These are phyloP conservation scores for Nephrotoma guestfalica DNA, from an alignment of 2,888 invertebrate species.

Conservation along the genomic window DNA sequence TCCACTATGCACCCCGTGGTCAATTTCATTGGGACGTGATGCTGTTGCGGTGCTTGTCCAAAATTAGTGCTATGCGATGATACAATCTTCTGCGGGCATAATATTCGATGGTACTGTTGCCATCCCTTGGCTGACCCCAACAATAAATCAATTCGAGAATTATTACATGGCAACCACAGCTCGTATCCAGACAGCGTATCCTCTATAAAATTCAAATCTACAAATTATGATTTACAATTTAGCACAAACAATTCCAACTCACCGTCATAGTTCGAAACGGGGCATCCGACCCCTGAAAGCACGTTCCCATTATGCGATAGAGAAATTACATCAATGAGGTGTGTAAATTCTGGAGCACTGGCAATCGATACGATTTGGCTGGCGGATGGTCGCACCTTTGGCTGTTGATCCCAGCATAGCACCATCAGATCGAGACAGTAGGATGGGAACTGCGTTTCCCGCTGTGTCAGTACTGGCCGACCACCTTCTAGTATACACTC, in stretches of 20 bases:
- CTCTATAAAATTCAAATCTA: slow-evolving; percentile 23
- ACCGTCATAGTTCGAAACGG: slow-evolving; percentile 36
- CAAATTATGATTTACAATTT: neutral
- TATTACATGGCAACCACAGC: slow-evolving; percentile 59
- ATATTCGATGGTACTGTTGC: slow-evolving; percentile 43
- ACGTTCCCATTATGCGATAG: slow-evolving; percentile 53
- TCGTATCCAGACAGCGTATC: slow-evolving; percentile 44
- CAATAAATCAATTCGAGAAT: slow-evolving; percentile 48
- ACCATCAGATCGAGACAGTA: slow-evolving; percentile 91
- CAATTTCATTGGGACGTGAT: slow-evolving; percentile 33
- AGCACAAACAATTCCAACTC: slow-evolving; percentile 5
- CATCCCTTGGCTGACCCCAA: slow-evolving; percentile 40
- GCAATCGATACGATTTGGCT: slow-evolving; percentile 88
- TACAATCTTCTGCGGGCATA: slow-evolving; percentile 15
- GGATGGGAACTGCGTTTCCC: slow-evolving; percentile 70
- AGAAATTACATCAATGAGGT: slow-evolving; percentile 63
- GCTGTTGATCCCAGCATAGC: slow-evolving; percentile 84
- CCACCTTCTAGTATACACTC: slow-evolving; percentile 93
- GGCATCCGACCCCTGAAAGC: slow-evolving; percentile 42
- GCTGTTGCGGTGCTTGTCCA: neutral
- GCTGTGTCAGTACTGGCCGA: slow-evolving; percentile 71
- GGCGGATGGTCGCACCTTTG: slow-evolving; percentile 77
- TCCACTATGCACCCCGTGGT: slow-evolving; percentile 64
- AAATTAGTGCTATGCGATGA: neutral
- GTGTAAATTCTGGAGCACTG: slow-evolving; percentile 86